Evolutionary conservation across 1,140 invertebrate species (phyloP).

Genomic region (Xylocopa sonorina): DNA sequence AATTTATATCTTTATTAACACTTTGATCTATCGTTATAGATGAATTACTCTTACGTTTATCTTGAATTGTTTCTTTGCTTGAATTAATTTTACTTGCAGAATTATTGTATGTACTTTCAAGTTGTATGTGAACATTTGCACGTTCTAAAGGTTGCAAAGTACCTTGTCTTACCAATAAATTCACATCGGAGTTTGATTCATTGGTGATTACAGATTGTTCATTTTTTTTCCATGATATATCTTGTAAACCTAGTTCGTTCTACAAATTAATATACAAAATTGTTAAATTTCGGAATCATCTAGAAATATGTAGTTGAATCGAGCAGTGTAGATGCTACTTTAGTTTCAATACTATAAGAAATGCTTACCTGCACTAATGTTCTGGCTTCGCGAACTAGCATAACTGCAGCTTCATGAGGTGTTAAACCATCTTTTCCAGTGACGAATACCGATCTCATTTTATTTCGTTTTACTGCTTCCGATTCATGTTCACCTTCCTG

Average conservation of each 20-base stretch:
- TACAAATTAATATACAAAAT: slow-evolving; percentile 70
- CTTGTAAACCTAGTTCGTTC: slow-evolving; percentile 82
- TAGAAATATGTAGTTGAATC: no score
- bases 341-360: slow-evolving; percentile 71
- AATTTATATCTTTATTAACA: neutral
- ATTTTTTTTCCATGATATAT: slow-evolving; percentile 78
- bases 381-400: slow-evolving; percentile 92
- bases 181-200: slow-evolving; percentile 11
- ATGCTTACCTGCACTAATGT: slow-evolving; percentile 82
- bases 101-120: neutral
- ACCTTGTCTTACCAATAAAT: neutral
- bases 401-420: slow-evolving; percentile 89
- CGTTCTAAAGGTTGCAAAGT: neutral
- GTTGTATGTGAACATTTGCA: neutral
- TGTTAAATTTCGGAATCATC: slow-evolving; percentile 36
- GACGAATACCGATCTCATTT: slow-evolving; percentile 90
- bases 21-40: neutral
- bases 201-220: slow-evolving; percentile 34
- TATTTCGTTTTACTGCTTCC: slow-evolving; percentile 86
- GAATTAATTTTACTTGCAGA: neutral
- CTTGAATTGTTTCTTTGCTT: neutral
- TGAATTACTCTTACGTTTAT: neutral
- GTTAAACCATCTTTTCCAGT: slow-evolving; percentile 92
- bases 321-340: no score
- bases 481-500: slow-evolving; percentile 87